Base-by-base conservation (phyloP, 2,888 invertebrate species). In the Drosophila crucigera region DNA sequence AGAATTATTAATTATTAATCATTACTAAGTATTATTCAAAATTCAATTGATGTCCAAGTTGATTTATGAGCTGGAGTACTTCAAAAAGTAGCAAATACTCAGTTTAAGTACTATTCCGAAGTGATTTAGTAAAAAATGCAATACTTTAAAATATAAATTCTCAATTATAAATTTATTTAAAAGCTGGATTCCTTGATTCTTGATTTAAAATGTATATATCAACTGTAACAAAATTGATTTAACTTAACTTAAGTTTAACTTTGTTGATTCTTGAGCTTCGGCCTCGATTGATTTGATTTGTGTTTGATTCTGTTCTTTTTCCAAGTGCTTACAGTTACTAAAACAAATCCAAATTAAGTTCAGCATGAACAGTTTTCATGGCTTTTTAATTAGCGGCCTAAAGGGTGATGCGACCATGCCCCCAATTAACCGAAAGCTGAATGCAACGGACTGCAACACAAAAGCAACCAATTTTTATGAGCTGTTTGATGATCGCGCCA, bases 371-470 rank as follows among this genome's bases (percentile, higher is more conserved):
- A 61, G 71, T 78, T 84, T 84, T 79, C 84, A 76, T 82, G 83
- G 68, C 68, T 65, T 84, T 84, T 82, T 84, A 83, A 82, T 83
- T 82, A 84, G 73, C 80, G 60, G 56, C 52, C 67, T 35, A 35
- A 53, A 54, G 70, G 73, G 66, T 84, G 68, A 79, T 70, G 61
- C 28, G 22, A 35, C 50, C 41, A 35, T 41, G 56, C 30, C 35
- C 47, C 22, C 53, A 82, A 82, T 82, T 82, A 84, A 84, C 85
- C 83, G 66, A 67, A 73, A 71, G 76, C 67, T 70, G 70, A 64
- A 79, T 59, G 59, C 54, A 10, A 41, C 74, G 28, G 43, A 19
- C 31, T 16, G 59, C 47, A 33, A 68, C 54, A 54, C 37, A 68
- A 39, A 31, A 39, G 39, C 64, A 41, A 47, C 55, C 53, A 37